Percentiles rank a stretch among this genome's conserved stretches.
Conservation (phyloP, 2,113 vertebrate species). For the Helogale parvula region DNA sequence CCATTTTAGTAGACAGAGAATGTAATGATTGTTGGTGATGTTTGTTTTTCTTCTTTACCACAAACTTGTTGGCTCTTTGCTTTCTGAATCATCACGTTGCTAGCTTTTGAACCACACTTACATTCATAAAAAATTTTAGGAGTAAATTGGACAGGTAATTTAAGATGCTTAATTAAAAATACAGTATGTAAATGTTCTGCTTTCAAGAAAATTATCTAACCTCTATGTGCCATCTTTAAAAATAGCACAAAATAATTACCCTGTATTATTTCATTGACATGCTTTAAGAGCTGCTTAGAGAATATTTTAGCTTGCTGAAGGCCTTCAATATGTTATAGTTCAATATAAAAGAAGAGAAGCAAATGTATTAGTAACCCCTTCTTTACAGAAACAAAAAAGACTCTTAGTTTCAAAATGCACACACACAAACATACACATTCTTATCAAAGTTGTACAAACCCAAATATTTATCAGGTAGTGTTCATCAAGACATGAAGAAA, state of each 20-base stretch:
- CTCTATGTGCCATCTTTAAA: conserved; percentile 69
- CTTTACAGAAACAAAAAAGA: not conserved
- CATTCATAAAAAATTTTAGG: conserved; percentile 71
- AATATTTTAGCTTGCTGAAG: conserved; percentile 24
- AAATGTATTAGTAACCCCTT: not conserved
- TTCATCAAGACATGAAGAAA: not conserved
- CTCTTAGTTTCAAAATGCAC: not conserved
- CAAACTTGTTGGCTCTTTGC: conserved; percentile 33
- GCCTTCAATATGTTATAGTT: not conserved
- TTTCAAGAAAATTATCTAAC: conserved; percentile 74
- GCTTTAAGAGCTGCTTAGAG: conserved; percentile 20
- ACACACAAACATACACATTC: not conserved
- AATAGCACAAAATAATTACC: conserved; percentile 69
- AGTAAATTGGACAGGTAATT: conserved; percentile 66
- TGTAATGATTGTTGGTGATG: conserved; percentile 19
- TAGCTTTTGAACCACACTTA: conserved; percentile 59
- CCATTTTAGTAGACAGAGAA: conserved; percentile 34
- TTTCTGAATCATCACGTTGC: conserved; percentile 55
- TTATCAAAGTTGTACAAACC: not conserved
- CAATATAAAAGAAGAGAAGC: conserved; percentile 21
- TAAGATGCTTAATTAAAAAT: conserved; percentile 73
- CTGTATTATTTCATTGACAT: conserved; percentile 56
- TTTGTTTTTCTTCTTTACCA: not conserved
- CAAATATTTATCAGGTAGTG: not conserved
- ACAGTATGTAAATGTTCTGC: conserved; percentile 61